Conservation (phyloP, 2,113 vertebrate species). For the Pionites leucogaster region DNA sequence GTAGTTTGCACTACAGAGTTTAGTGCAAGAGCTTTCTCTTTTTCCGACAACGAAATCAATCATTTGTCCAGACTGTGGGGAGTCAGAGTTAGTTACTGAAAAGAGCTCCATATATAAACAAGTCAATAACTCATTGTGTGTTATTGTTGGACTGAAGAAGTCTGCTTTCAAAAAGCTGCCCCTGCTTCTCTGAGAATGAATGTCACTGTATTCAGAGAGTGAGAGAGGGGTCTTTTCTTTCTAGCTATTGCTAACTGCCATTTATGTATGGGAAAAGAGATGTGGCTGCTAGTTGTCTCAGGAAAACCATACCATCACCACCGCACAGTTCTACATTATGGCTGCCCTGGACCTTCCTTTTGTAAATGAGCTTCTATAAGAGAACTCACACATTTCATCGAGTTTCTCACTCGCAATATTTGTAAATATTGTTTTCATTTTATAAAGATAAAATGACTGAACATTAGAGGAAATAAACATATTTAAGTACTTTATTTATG, state of each 20-base stretch:
- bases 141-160: slow-evolving; percentile 82
- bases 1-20: slow-evolving; percentile 85
- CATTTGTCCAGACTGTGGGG: slow-evolving; percentile 86
- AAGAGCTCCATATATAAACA: slow-evolving; percentile 85
- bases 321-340: background rate
- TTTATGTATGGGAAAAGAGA: slow-evolving; percentile 80
- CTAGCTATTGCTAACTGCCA: slow-evolving; percentile 70
- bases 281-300: slow-evolving; percentile 54
- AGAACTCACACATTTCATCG: background rate
- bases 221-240: slow-evolving; percentile 77
- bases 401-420: background rate
- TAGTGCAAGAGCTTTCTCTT: slow-evolving; percentile 76
- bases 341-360: slow-evolving; percentile 7
- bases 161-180: slow-evolving; percentile 80
- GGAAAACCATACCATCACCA: slow-evolving; percentile 27
- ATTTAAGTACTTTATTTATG: background rate
- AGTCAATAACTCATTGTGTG: slow-evolving; percentile 92
- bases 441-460: background rate
- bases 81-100: slow-evolving; percentile 86
- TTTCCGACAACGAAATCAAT: slow-evolving; percentile 87
- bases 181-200: slow-evolving; percentile 78
- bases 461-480: background rate
- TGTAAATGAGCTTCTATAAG: background rate
- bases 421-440: background rate
- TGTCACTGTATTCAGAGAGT: slow-evolving; percentile 78